A percentile compares a stretch with the other conserved stretches of the same genome.
Evolutionary conservation across 2,888 invertebrate species (phyloP).

Genomic region (Blastobasis lacticolella): DNA sequence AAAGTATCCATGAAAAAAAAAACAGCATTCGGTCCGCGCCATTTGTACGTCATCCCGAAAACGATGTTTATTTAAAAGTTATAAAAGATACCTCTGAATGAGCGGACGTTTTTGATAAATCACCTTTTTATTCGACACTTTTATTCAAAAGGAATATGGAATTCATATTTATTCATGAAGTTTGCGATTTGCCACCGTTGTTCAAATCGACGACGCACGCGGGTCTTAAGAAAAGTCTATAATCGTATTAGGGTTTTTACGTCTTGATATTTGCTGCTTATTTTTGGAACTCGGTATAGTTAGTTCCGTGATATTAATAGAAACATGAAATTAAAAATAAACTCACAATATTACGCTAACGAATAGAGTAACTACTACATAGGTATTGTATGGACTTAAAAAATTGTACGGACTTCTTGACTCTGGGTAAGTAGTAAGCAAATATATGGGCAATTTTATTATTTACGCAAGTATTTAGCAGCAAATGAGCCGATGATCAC

Average conservation of each 20-base stretch:
- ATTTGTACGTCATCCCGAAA: conserved; percentile 63
- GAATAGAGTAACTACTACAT: too few relatives aligned
- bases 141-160: conserved; percentile 65
- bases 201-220: conserved; percentile 49
- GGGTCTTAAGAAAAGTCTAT: conserved; percentile 39
- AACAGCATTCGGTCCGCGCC: conserved; percentile 52
- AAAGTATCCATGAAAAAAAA: conserved; percentile 36
- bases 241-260: conserved; percentile 1
- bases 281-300: neutral
- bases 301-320: too few relatives aligned
- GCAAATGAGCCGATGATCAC: too few relatives aligned
- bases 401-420: too few relatives aligned
- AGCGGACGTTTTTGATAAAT: conserved; percentile 65
- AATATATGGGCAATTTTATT: too few relatives aligned
- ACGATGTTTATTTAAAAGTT: conserved; percentile 70
- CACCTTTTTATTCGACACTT: conserved; percentile 65
- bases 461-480: too few relatives aligned
- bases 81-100: conserved; percentile 57
- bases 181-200: conserved; percentile 69
- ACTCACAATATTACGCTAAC: too few relatives aligned
- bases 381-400: too few relatives aligned
- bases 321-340: too few relatives aligned
- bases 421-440: too few relatives aligned
- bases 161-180: conserved; percentile 70
- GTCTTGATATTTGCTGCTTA: conserved; percentile 22